Base-by-base conservation (phyloP, 2,113 vertebrate genomes). In the Dicerorhinus sumatrensis region DNA sequence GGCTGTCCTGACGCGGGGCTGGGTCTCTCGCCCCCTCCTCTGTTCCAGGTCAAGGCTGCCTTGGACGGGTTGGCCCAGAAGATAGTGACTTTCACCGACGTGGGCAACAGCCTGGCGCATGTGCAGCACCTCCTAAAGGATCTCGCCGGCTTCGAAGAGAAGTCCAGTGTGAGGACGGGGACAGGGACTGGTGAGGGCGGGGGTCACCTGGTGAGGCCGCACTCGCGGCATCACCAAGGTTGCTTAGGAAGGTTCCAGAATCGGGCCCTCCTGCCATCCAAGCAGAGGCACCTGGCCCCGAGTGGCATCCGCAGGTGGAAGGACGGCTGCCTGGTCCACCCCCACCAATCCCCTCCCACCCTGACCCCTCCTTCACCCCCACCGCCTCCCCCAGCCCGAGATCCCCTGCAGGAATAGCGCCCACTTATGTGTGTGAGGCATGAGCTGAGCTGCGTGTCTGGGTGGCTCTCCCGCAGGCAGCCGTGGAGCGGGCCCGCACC, bases 71-170 rank as follows among this genome's bases (percentile, higher is more conserved):
- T 99, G 88, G 99, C 98, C 7, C 99, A 99, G 97, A 99, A 99
- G 96, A 98, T 99, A 29, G 96, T 97, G 10, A 87, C 98, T 95
- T 99, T 99, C 98, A 99, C 99, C 0, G 99, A 99, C 36, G 98
- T 99, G 14, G 99, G 99, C 96, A 99, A 99, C 98, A 99, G 99
- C 98, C 99, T 98, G 27, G 99, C 99, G 0, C 99, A 99, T 0
- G 99, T 98, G 25, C 99, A 99, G 88, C 99, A 99, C 94, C 99
- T 99, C 98, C 98, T 99, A 93, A 99, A 98, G 97, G 99, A 99
- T 91, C 99, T 99, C 90, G 95, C 94, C 95, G 98, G 54, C 97
- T 99, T 99, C 1, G 99, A 99, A 98, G 99, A 99, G 97, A 99
- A 98, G 98, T 99, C 99, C 54, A 96, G 97, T 39, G 99, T 99